A percentile compares a stretch with the other conserved stretches of the same genome.
Conservation (phyloP, 2,888 invertebrate genomes). For the Orchesellides sinensis region DNA sequence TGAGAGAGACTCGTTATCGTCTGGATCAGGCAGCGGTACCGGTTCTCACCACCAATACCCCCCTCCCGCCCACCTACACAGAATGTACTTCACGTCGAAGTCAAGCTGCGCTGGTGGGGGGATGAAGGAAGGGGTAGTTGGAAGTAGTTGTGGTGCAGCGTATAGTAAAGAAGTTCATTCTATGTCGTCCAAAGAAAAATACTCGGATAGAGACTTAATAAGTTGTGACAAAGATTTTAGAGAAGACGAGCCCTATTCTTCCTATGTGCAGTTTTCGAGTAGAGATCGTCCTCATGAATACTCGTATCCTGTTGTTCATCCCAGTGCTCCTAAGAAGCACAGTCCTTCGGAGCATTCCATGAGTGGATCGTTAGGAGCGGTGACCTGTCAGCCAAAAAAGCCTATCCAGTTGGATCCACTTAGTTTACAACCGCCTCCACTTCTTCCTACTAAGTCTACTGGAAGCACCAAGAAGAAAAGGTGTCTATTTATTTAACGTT, state of each 20-base stretch:
- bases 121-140: constrained; percentile 58
- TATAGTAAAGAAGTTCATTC: constrained; percentile 72
- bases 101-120: constrained; percentile 68
- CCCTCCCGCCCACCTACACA: constrained; percentile 77
- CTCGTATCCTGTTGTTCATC: constrained; percentile 86
- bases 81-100: constrained; percentile 81
- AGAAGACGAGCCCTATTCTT: constrained; percentile 76
- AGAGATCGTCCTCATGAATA: constrained; percentile 85
- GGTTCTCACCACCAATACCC: constrained; percentile 75
- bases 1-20: constrained; percentile 88
- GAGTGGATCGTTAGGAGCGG: constrained; percentile 69
- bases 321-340: constrained; percentile 70
- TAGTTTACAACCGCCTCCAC: constrained; percentile 74
- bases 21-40: constrained; percentile 81
- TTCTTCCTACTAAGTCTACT: constrained; percentile 74
- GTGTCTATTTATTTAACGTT: constrained; percentile 70
- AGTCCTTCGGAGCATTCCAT: constrained; percentile 70
- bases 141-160: constrained; percentile 68
- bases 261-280: constrained; percentile 87
- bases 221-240: constrained; percentile 73
- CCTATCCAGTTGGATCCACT: constrained; percentile 74
- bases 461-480: constrained; percentile 75
- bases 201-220: constrained; percentile 72
- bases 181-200: constrained; percentile 74
- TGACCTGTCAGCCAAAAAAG: constrained; percentile 73